phyloP scores from a whole-genome alignment of 2,113 vertebrate species.

The Tetraodon nigroviridis region DNA sequence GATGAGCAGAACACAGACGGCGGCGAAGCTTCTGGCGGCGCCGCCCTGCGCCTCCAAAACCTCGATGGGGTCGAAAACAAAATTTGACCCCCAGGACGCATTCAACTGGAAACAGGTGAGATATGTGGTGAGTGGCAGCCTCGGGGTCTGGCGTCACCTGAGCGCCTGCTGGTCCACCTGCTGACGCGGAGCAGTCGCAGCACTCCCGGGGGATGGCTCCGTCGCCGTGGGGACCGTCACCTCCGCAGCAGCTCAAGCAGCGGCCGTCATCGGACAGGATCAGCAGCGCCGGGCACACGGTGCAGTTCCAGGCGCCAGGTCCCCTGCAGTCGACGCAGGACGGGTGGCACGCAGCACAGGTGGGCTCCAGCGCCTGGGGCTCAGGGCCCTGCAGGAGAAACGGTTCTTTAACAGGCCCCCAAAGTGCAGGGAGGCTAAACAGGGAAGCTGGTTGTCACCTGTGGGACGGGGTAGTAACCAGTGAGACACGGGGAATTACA shows the following conservation, averaged over 20 bases:
- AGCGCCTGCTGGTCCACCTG: constrained; percentile 62
- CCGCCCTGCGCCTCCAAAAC: constrained; percentile 42
- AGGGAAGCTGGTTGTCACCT: constrained; percentile 58
- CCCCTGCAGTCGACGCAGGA: constrained; percentile 87
- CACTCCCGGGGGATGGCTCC: constrained; percentile 68
- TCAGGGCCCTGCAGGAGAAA: constrained; percentile 17
- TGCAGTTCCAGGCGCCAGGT: constrained; percentile 79
- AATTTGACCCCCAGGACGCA: constrained; percentile 74
- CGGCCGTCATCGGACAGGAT: constrained; percentile 77
- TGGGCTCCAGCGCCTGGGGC: constrained; percentile 38
- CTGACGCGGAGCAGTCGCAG: constrained; percentile 79
- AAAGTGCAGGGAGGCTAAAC: neutral
- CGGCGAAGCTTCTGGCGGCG: constrained; percentile 57
- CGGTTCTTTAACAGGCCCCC: neutral
- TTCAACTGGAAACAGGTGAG: constrained; percentile 66
- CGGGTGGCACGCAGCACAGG: constrained; percentile 78
- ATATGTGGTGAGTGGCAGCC: too few relatives aligned
- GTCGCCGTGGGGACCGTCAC: constrained; percentile 1
- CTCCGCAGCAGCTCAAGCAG: constrained; percentile 83
- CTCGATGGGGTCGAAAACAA: constrained; percentile 21
- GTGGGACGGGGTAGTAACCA: constrained; percentile 74
- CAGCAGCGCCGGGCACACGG: constrained; percentile 71
- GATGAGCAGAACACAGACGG: constrained; percentile 67
- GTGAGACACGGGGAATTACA: constrained; percentile 74
- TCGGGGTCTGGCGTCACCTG: neutral